phyloP scores from a whole-genome alignment of 2,797 vertebrate species.

The Crax fasciolata region DNA sequence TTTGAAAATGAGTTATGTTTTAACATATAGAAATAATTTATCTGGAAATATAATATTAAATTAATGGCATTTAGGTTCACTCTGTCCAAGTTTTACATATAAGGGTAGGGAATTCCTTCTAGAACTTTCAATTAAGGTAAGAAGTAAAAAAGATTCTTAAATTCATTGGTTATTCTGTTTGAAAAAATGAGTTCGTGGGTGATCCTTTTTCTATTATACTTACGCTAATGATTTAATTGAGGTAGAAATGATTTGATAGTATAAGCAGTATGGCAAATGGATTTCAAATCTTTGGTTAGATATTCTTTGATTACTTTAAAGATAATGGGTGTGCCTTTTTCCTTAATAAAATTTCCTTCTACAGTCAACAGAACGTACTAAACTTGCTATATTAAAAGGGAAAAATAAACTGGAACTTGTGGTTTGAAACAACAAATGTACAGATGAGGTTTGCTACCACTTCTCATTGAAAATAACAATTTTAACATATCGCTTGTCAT shows the following conservation, averaged over 20 bases:
- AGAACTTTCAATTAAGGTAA: constrained; percentile 5
- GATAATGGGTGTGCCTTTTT: background rate
- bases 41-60: background rate
- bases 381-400: background rate
- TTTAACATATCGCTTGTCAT: constrained; percentile 6
- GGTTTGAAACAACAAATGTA: background rate
- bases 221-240: constrained; percentile 49
- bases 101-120: background rate
- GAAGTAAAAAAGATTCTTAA: background rate
- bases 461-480: background rate
- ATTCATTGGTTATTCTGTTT: background rate
- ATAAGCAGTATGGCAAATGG: constrained; percentile 39
- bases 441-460: background rate
- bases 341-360: background rate
- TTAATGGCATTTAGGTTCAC: background rate
- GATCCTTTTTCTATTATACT: constrained; percentile 30
- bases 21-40: background rate
- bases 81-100: background rate
- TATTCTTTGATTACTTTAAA: constrained; percentile 33
- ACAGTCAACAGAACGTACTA: background rate
- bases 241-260: constrained; percentile 21
- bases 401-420: background rate
- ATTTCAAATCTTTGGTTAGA: constrained; percentile 6
- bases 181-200: constrained; percentile 5
- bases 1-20: background rate